A percentile compares a stretch with the other conserved stretches of the same genome.
Evolutionary conservation across 2,113 vertebrate genomes (phyloP).

Genomic region (Hippoglossus stenolepis): DNA sequence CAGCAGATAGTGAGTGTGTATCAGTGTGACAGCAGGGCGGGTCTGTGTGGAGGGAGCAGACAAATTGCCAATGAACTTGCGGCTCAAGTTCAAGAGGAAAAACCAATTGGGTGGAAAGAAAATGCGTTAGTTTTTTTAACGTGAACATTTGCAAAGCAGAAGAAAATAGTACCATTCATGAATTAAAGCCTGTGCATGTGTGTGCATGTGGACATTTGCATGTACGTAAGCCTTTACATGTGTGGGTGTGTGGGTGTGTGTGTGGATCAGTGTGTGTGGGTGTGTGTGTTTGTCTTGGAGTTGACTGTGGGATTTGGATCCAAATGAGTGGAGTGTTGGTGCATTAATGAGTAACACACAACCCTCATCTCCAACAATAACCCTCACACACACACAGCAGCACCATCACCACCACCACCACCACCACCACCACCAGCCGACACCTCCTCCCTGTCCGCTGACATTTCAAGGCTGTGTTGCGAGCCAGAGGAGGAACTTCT

Average conservation of each 20-base stretch:
- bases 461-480: conserved; percentile 79
- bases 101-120: not conserved
- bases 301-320: conserved; percentile 69
- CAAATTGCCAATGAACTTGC: conserved; percentile 53
- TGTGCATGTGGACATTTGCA: conserved; percentile 16
- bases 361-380: conserved; percentile 68
- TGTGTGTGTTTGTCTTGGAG: conserved; percentile 38
- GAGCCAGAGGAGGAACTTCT: conserved; percentile 82
- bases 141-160: conserved; percentile 6
- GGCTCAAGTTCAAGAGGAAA: conserved; percentile 35
- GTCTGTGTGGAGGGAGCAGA: conserved; percentile 33
- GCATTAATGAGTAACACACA: conserved; percentile 80
- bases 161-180: not conserved
- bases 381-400: conserved; percentile 19
- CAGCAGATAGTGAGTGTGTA: conserved; percentile 29
- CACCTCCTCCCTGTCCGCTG: conserved; percentile 58
- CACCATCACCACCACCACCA: conserved; percentile 12
- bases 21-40: conserved; percentile 24
- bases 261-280: conserved; percentile 28
- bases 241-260: conserved; percentile 21
- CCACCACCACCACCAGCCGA: conserved; percentile 18
- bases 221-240: conserved; percentile 31
- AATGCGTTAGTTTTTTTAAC: not conserved
- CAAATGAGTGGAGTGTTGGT: conserved; percentile 75
- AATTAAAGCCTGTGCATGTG: conserved; percentile 7